Conservation (phyloP, 2,113 vertebrate species). For the Sigmodon hispidus region DNA sequence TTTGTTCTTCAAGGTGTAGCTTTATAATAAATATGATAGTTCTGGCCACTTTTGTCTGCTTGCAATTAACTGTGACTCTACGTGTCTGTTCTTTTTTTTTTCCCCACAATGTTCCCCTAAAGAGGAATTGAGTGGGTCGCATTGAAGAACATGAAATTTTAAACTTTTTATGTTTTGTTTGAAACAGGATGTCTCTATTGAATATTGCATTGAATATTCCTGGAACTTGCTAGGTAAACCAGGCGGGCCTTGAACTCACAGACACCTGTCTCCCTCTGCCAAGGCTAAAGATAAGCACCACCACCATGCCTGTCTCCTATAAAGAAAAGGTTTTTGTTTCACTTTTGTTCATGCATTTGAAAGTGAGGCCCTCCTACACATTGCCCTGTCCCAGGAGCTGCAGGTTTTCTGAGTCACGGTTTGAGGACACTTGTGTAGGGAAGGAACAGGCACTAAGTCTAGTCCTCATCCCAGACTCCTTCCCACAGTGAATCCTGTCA, state of each 20-base stretch:
- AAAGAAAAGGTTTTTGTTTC: background rate
- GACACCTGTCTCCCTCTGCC: background rate
- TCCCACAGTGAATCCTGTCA: background rate
- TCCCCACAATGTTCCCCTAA: background rate
- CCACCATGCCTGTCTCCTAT: background rate
- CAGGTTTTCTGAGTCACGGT: background rate
- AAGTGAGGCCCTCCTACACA: background rate
- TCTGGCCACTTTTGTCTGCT: constrained; percentile 84
- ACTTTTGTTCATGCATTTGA: background rate
- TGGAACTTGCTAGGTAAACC: background rate
- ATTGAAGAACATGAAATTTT: background rate
- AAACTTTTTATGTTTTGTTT: background rate
- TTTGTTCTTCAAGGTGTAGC: constrained; percentile 90
- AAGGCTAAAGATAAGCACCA: background rate
- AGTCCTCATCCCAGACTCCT: background rate
- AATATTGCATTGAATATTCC: background rate
- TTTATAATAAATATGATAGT: constrained; percentile 99
- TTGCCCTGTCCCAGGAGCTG: background rate
- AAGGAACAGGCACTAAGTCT: background rate
- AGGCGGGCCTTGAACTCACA: background rate
- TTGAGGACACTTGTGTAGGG: background rate
- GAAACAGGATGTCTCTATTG: too few species aligned
- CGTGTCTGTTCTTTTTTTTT: background rate
- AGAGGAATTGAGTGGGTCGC: background rate
- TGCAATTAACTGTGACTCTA: constrained; percentile 45